Evolutionary conservation across 2,797 vertebrate genomes (phyloP).

Genomic region (Pipistrellus pygmaeus): DNA sequence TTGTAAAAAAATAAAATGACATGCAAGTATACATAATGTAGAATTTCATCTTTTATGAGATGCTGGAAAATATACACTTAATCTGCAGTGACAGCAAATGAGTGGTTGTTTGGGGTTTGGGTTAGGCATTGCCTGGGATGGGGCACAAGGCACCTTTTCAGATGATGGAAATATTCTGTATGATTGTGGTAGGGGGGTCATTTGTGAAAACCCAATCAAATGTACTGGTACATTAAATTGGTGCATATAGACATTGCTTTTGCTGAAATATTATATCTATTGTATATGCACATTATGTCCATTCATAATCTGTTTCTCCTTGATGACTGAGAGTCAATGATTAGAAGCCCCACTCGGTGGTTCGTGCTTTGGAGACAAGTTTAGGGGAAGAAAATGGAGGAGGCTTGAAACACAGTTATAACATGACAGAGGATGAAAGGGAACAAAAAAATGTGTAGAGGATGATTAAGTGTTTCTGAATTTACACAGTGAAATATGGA

Average conservation of each 20-base stretch:
- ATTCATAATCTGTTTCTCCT: neutral
- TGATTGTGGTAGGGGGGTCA: neutral
- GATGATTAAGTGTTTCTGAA: conserved; percentile 89
- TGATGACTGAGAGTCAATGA: neutral
- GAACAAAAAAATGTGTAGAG: conserved; percentile 79
- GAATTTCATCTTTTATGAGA: neutral
- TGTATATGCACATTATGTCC: neutral
- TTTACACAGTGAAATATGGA: conserved; percentile 88
- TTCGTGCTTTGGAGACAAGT: conserved; percentile 8
- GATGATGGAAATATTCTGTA: neutral
- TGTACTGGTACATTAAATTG: neutral
- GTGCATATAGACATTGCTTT: neutral
- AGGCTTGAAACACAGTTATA: conserved; percentile 63
- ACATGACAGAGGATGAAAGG: conserved; percentile 76
- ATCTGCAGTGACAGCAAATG: neutral
- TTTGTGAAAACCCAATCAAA: neutral
- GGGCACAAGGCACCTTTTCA: neutral
- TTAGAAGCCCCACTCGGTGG: neutral
- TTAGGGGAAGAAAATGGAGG: neutral
- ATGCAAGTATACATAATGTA: neutral
- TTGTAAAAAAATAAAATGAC: neutral
- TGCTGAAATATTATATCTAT: neutral
- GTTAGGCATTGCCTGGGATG: neutral
- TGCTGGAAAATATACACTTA: neutral
- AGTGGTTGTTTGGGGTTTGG: neutral